Conservation (phyloP, 2,888 invertebrate species). For the Drosophila birchii region DNA sequence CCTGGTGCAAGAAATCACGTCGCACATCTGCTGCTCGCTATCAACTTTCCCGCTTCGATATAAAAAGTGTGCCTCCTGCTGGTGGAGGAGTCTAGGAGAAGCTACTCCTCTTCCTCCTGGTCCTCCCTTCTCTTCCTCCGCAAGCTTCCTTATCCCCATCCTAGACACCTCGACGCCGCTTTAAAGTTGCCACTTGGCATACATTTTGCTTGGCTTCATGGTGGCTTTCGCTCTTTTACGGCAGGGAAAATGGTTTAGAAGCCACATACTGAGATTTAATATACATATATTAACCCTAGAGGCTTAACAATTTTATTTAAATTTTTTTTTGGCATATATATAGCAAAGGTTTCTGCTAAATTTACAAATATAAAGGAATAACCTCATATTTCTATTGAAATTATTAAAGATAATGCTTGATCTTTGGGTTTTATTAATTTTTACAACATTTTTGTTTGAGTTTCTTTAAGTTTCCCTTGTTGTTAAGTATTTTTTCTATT, state of each 20-base stretch:
- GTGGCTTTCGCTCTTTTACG: neutral
- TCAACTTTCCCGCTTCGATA: constrained; percentile 45
- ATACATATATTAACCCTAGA: neutral
- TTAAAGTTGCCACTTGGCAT: constrained; percentile 65
- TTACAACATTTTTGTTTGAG: neutral
- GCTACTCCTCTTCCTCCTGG: no score
- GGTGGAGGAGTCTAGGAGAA: no score
- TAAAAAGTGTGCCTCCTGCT: constrained; percentile 1
- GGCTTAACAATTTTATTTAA: neutral
- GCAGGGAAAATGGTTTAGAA: neutral
- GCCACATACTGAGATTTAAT: constrained; percentile 1
- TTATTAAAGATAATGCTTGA: neutral
- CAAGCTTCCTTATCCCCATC: neutral
- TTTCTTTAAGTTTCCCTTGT: no score
- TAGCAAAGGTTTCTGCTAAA: neutral
- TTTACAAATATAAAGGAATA: neutral
- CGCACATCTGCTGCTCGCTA: constrained; percentile 48
- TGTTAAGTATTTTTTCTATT: no score
- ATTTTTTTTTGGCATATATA: neutral
- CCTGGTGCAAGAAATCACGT: constrained; percentile 26
- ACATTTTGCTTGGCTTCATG: constrained; percentile 30
- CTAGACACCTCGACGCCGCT: constrained; percentile 59
- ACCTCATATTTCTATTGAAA: neutral
- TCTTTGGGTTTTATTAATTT: neutral
- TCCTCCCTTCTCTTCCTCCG: neutral